Conservation (phyloP, 1,140 invertebrate genomes). For the Hyles vespertilio region DNA sequence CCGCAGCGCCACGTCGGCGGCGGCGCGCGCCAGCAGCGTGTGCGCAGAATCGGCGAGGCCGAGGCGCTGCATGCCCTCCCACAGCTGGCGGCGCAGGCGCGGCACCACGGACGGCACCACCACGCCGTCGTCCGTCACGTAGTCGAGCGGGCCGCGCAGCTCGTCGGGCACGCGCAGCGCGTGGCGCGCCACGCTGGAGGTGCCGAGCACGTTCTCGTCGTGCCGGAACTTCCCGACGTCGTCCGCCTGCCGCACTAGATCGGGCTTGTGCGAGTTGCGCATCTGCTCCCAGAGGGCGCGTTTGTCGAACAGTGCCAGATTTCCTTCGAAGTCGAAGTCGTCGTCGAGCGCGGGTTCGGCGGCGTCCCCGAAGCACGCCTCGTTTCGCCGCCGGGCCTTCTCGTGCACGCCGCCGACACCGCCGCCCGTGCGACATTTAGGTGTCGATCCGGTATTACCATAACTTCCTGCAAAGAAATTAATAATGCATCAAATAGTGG, state of each 20-base stretch:
- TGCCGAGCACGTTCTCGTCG: slow-evolving; percentile 88
- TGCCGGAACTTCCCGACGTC: slow-evolving; percentile 77
- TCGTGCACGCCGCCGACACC: slow-evolving; percentile 21
- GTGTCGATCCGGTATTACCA: slow-evolving; percentile 32
- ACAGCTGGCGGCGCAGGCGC: slow-evolving; percentile 38
- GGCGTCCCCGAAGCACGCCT: slow-evolving; percentile 75
- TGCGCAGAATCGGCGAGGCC: slow-evolving; percentile 72
- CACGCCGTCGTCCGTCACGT: slow-evolving; percentile 87
- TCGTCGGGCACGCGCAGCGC: slow-evolving; percentile 83
- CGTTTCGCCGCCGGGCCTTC: slow-evolving; percentile 65
- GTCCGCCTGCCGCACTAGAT: slow-evolving; percentile 72
- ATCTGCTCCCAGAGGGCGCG: slow-evolving; percentile 82
- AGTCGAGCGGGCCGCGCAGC: slow-evolving; percentile 78
- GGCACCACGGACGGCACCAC: slow-evolving; percentile 82
- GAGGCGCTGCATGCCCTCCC: slow-evolving; percentile 76
- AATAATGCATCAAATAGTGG: background rate
- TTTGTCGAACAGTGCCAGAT: slow-evolving; percentile 94
- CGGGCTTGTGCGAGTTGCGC: slow-evolving; percentile 81
- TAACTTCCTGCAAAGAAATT: slow-evolving; percentile 31
- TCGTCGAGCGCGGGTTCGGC: slow-evolving; percentile 76
- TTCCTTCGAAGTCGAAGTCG: slow-evolving; percentile 96
- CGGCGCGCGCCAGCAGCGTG: slow-evolving; percentile 85
- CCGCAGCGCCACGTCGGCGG: slow-evolving; percentile 87
- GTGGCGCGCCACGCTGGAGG: slow-evolving; percentile 78
- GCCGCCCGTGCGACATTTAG: slow-evolving; percentile 23